Percentiles rank a stretch among this genome's conserved stretches.
phyloP scores from a whole-genome alignment of 2,797 vertebrate genomes.

The Mastacembelus armatus region DNA sequence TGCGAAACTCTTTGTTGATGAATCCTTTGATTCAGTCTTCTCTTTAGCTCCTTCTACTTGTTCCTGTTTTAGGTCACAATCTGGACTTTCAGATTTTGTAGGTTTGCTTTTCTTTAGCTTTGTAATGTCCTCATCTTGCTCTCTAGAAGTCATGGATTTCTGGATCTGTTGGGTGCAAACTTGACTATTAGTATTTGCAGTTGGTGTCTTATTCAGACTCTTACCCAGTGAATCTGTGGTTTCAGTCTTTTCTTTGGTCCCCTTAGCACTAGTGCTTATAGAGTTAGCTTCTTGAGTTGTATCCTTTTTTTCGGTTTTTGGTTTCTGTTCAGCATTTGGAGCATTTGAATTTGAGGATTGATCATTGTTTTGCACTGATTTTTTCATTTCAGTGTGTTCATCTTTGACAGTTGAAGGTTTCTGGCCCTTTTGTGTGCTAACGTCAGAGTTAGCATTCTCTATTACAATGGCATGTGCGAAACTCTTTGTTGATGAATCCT shows the following conservation, averaged over 20 bases:
- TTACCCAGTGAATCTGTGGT: too few relatives aligned
- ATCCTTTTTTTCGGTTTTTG: neutral
- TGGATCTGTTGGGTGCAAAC: neutral
- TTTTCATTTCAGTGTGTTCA: neutral
- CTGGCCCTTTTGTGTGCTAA: conserved; percentile 15
- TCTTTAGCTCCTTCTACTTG: neutral
- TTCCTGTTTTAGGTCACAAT: neutral
- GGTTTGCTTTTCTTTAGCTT: neutral
- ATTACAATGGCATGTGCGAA: neutral
- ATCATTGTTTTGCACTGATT: conserved; percentile 10
- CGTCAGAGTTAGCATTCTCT: neutral
- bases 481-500: neutral
- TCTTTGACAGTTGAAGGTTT: neutral
- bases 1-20: neutral
- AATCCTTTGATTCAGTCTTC: conserved; percentile 6
- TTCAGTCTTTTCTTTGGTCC: too few relatives aligned
- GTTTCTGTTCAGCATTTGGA: conserved; percentile 9
- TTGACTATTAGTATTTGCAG: neutral
- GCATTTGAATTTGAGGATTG: neutral
- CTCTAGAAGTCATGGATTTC: accelerated
- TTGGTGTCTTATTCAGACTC: neutral
- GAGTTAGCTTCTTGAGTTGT: too few relatives aligned
- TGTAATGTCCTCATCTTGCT: neutral
- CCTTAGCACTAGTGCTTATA: too few relatives aligned
- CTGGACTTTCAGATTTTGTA: neutral